Conservation (phyloP, 2,113 vertebrate genomes). For the Protomyctophum bolini region DNA sequence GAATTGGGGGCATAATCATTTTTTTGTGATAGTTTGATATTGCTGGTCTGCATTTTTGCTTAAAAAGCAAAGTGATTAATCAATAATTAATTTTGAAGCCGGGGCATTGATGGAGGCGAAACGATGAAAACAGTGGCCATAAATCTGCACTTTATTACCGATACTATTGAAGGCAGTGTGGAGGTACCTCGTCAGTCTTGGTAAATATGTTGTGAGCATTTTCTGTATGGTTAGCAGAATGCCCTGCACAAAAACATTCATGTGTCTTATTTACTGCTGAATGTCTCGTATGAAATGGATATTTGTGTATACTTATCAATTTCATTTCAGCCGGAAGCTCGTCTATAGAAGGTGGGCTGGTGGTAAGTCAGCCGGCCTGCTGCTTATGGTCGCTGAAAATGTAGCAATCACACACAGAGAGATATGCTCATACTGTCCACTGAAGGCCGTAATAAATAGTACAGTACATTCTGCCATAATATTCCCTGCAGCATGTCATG, state of each 20-base stretch:
- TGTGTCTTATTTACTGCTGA: constrained; percentile 66
- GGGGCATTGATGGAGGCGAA: constrained; percentile 76
- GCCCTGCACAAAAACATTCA: constrained; percentile 58
- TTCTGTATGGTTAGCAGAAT: constrained; percentile 63
- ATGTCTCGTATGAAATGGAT: constrained; percentile 57
- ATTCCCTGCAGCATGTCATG: no score
- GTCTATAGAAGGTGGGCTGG: constrained; percentile 34
- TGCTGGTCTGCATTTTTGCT: constrained; percentile 84
- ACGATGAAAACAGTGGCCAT: constrained; percentile 80
- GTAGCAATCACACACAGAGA: constrained; percentile 25
- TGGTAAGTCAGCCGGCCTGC: constrained; percentile 28
- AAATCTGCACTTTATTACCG: constrained; percentile 81
- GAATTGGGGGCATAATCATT: constrained; percentile 80
- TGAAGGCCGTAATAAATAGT: background rate
- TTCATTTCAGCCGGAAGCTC: constrained; percentile 53
- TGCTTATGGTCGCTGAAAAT: background rate
- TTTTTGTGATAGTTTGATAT: constrained; percentile 80
- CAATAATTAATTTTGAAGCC: constrained; percentile 86
- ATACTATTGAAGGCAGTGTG: constrained; percentile 64
- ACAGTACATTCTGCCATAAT: no score
- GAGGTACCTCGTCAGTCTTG: constrained; percentile 66
- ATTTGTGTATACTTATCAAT: constrained; percentile 70
- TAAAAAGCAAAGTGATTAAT: constrained; percentile 84
- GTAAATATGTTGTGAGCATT: constrained; percentile 70
- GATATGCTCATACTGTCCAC: constrained; percentile 26